Base-by-base conservation (phyloP, 2,797 vertebrate genomes). In the Lacerta bilineata region DNA sequence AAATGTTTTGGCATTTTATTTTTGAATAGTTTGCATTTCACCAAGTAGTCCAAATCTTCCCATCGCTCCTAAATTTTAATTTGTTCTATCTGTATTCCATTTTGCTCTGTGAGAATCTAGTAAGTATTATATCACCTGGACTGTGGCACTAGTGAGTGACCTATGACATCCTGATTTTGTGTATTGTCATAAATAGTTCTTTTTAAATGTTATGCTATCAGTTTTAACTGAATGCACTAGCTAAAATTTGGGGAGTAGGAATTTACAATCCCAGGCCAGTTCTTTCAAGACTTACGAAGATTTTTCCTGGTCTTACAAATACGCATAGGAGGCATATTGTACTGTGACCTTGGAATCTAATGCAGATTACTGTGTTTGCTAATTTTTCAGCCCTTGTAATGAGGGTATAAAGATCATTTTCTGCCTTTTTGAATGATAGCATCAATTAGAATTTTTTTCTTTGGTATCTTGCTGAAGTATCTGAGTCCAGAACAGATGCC, bases 21-120 rank as follows among this genome's bases (percentile, higher is more conserved):
- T 87, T 33, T 36, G 86, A 86, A 82, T 11, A 55, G 4, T 10
- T 91, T 87, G 3, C 41, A 39, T 17, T 81, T 10, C 23, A 88
- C 15, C 36, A 69, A 50, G 11, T 29, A 39, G 36, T 46, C 29
- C 39, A 81, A 72, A 43, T 83, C 1, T 33, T 20, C 39, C 23
- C 1, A 3, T 20, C 1, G 1, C 5, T 18, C 61, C 39, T 43
- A 43, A 29, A 43, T 36, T 18, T 29, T 33, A 50, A 25, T 74
- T 18, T 25, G 8, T 39, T 84, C n/a, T 50, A 36, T 9, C 18
- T 78, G 5, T 5, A 5, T 8, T 15, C 20, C 66, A 68, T 46
- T 29, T 20, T 78, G 8, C 39, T 9, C 10, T 43, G 25, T 59
- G 11, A 84, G 15, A 46, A n/a, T 9, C 15, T 71, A 46, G 27